Evolutionary conservation across 2,113 vertebrate species (phyloP), one percentile per base, ranked within the genome.

Genomic region (Ochotona curzoniae): DNA sequence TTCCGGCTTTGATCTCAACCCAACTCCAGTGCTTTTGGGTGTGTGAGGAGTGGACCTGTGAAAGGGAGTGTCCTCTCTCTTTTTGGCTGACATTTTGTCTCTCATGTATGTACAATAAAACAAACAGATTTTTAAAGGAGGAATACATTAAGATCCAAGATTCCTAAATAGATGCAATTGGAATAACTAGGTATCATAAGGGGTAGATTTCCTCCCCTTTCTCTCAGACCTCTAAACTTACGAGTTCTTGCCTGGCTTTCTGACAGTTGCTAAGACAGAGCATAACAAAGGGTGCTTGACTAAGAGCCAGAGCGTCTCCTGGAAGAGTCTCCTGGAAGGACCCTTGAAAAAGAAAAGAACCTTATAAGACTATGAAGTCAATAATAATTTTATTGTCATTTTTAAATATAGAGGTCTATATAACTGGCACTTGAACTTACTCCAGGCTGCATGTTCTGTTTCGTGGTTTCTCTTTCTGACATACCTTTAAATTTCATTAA

Each of bases 401-500:
- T 92, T 95, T 11, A 93, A 54, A 82, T 86, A 54, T 17, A 1
- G 54, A 89, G 84, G 8, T 60, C 60, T 35, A 63, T 26, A 26
- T 63, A 95, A 70, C 44, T 85, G 83, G 80, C 49, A 87, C 89
- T 82, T 92, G 85, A 92, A 71, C 11, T 75, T 51, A 47, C 83
- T 91, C 86, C n/a, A 89, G 73, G 83, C 12, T 88, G n/a, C 7
- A n/a, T 54, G 88, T 88, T 67, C 38, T 35, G 73, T 76, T 79
- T 47, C 83, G 11, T 90, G 8, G 17, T 66, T 94, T 94, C 20
- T 32, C 15, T 95, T 91, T 89, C 63, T 95, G 63, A 84, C 13
- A 28, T 85, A 73, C 23, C 28, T 92, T 94, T 95, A 74, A 67
- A 74, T 94, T 90, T 93, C 67, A 76, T 80, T 88, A 38, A 12